Evolutionary conservation across 2,888 invertebrate species (phyloP), one percentile per base, ranked within the genome.

Genomic region (Nasonovia ribisnigri): DNA sequence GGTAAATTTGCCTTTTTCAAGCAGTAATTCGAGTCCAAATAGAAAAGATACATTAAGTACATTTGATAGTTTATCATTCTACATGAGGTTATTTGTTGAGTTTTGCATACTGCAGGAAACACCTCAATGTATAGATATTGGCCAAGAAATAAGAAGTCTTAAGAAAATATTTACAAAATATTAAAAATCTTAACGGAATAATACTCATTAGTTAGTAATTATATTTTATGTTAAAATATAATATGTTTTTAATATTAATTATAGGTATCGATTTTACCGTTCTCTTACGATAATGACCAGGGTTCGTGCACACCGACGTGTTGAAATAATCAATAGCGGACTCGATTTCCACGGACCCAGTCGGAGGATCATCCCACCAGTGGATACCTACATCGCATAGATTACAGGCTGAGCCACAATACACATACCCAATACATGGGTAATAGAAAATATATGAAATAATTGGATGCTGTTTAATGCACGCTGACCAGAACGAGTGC

Each of bases 401-500:
- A 20, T 36, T 77, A 8, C 77, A 77, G 20, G 20, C 36, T 8
- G 36, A 36, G 20, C 20, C 36, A 77, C 77, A 77, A 77, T 77
- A 36, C 77, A 77, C 20, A 77, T 36, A 20, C 36, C 20, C 77
- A 77, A 36, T 77, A 36, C 36, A 36, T 20, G 36, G 8, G 77
- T 20, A 77, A 77, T 36, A 42, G 36, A 36, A 87, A 43, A 54
- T 20, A 54, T 26, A 84, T 46, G 46, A 1, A 46, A 46, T 91
- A 84, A 91, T 91, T 84, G 91, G 84, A 93, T 84, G 60, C 54
- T 89, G 92, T 89, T 93, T 89, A 46, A 89, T 89, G 42, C 84
- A 93, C 84, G 92, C 43, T 84, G 89, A 93, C 89, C 92, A 89
- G 89, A 93, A 93, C 92, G 89, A 60, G 92, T 89, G 46, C 92